Conservation (phyloP, 1,140 invertebrate species). For the Trypoxylus dichotomus region DNA sequence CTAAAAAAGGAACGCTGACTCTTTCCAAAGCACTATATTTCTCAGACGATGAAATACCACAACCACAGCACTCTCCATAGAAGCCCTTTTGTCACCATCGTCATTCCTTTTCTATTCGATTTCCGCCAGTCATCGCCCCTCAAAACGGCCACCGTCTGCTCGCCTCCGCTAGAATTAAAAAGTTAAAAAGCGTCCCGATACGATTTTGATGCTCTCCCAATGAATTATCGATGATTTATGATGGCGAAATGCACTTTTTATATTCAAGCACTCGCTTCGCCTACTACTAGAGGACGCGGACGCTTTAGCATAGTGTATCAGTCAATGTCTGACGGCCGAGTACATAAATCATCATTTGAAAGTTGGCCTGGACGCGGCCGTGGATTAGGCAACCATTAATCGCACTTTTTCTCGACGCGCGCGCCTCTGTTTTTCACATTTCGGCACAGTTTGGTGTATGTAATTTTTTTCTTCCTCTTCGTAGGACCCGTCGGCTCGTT, state of each 20-base stretch:
- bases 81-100: not conserved
- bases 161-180: constrained; percentile 5
- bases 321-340: constrained; percentile 20
- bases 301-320: constrained; percentile 27
- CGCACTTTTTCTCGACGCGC: constrained; percentile 4
- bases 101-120: not conserved
- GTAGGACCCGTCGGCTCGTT: not conserved
- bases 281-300: not conserved
- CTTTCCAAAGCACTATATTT: too few species aligned
- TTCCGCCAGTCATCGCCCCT: constrained; percentile 1
- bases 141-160: constrained; percentile 22
- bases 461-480: not conserved
- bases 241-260: constrained; percentile 23
- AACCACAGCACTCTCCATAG: not conserved
- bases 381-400: constrained; percentile 21
- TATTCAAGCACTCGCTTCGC: not conserved
- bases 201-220: constrained; percentile 30
- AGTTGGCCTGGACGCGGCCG: not conserved
- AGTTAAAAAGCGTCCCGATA: constrained; percentile 25
- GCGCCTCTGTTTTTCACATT: not conserved
- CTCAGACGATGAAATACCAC: too few species aligned
- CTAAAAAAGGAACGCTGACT: too few species aligned
- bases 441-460: not conserved
- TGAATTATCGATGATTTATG: constrained; percentile 28
- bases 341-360: constrained; percentile 27